Percentiles rank a stretch among this genome's conserved stretches.
Evolutionary conservation across 2,113 vertebrate genomes (phyloP).

Genomic region (Zapus hudsonius): DNA sequence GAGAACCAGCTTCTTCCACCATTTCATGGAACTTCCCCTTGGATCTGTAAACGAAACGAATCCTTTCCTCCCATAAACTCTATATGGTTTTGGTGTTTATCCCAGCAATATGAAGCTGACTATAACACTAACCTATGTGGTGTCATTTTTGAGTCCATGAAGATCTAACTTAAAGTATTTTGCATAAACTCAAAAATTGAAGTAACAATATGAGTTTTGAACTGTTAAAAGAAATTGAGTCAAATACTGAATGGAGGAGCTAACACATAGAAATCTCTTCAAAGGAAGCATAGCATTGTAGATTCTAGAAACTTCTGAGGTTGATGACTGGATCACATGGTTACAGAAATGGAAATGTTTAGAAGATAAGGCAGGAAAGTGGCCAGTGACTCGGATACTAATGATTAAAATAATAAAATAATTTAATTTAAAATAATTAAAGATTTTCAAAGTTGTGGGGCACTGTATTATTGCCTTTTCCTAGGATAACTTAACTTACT

Average conservation of each 20-base stretch:
- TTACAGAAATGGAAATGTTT: background rate
- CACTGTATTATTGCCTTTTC: background rate
- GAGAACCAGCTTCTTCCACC: too few species aligned
- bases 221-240: background rate
- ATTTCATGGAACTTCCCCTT: too few species aligned
- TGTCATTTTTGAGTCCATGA: background rate
- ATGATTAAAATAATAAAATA: too few species aligned
- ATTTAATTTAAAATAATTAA: too few species aligned
- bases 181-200: background rate
- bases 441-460: background rate
- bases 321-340: accelerated
- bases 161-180: background rate
- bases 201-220: background rate
- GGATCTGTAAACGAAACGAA: too few species aligned
- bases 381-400: background rate
- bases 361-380: background rate
- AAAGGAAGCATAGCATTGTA: background rate
- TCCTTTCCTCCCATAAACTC: too few species aligned
- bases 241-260: background rate
- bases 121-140: accelerated
- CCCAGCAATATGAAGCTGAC: too few species aligned
- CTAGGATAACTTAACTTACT: background rate
- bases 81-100: too few species aligned
- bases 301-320: background rate
- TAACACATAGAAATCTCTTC: background rate